A percentile compares a stretch with the other conserved stretches of the same genome.
These are phyloP conservation scores for Thecophora atra DNA, from an alignment of 2,888 invertebrate genomes.

Conservation along the genomic window DNA sequence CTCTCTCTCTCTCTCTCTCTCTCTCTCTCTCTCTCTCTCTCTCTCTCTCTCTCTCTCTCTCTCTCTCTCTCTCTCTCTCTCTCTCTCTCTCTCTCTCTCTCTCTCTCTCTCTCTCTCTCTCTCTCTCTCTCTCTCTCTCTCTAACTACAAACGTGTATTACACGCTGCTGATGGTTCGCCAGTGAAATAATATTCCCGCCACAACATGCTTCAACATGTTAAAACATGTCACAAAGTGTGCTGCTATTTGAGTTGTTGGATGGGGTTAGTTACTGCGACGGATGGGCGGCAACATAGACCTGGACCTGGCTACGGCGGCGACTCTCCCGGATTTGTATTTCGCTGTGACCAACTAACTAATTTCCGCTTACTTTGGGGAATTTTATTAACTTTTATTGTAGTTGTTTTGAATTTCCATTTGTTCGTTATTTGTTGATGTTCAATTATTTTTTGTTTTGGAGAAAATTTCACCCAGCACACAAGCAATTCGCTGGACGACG, in stretches of 20 bases:
- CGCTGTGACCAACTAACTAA: background rate
- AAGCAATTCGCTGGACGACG: background rate
- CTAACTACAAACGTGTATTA: background rate
- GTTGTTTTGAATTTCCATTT: background rate
- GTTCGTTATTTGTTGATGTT: background rate
- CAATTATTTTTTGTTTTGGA: background rate
- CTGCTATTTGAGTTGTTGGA: background rate
- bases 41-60: background rate
- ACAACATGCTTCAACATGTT: conserved; percentile 28
- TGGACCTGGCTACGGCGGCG: background rate
- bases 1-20: background rate
- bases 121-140: background rate
- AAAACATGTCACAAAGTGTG: conserved; percentile 19
- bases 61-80: no score
- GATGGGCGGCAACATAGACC: background rate
- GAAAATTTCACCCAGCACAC: background rate
- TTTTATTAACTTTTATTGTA: conserved; percentile 11
- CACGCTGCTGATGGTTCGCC: conserved; percentile 2
- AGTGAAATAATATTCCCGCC: conserved; percentile 28
- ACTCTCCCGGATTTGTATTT: background rate
- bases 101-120: no score
- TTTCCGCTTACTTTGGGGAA: conserved; percentile 9
- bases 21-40: background rate
- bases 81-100: no score
- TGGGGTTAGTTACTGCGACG: background rate